phyloP scores from a whole-genome alignment of 1,140 invertebrate species.

The Fopius arisanus region DNA sequence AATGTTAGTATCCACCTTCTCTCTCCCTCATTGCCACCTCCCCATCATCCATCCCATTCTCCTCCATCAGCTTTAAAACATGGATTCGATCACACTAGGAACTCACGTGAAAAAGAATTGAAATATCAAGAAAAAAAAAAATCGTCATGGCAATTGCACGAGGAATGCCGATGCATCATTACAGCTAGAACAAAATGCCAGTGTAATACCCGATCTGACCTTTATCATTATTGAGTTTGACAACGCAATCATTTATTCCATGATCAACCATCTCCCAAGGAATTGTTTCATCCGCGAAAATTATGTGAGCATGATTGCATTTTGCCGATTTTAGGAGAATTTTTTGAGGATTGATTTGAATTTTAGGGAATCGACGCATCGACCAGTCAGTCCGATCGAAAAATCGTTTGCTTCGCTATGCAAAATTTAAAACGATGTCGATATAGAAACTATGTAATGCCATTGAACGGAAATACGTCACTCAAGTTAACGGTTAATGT shows the following conservation, averaged over 20 bases:
- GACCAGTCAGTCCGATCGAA: no score
- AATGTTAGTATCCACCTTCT: neutral
- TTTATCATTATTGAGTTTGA: neutral
- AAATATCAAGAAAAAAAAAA: neutral
- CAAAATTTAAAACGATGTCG: conserved; percentile 9
- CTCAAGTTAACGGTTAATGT: conserved; percentile 8
- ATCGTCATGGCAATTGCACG: neutral
- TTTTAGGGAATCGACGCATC: no score
- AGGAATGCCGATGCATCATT: conserved; percentile 4
- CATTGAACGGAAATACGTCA: conserved; percentile 10
- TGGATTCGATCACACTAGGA: neutral
- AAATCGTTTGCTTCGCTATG: neutral
- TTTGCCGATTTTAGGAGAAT: no score
- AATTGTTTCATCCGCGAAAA: neutral
- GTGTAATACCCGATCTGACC: neutral
- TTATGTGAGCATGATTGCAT: neutral
- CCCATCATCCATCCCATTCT: neutral
- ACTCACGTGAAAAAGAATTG: neutral
- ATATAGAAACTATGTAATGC: conserved; percentile 1
- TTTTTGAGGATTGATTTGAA: no score
- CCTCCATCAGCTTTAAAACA: neutral
- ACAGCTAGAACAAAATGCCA: neutral
- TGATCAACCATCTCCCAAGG: neutral
- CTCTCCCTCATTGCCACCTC: neutral
- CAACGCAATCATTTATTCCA: neutral